Conservation (phyloP, 2,113 vertebrate species). For the Tupaia chinensis region DNA sequence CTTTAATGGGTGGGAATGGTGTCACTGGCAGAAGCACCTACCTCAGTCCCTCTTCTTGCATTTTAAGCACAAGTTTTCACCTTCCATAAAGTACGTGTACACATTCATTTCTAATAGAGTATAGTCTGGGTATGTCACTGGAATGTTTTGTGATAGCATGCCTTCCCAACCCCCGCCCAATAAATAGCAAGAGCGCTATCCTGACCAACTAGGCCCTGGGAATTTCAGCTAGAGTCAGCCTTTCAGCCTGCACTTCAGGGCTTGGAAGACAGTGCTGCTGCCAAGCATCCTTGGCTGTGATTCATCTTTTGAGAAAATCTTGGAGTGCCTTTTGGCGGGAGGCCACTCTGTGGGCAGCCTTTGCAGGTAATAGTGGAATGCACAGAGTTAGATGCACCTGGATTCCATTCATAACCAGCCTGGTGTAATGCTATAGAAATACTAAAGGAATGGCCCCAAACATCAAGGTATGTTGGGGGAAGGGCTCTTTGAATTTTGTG, state of each 20-base stretch:
- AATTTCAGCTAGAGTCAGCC: background rate
- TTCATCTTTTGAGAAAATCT: background rate
- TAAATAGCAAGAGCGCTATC: background rate
- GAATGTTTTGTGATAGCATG: background rate
- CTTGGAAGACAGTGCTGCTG: background rate
- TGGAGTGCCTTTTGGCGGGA: background rate
- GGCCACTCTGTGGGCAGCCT: background rate
- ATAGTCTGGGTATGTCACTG: background rate
- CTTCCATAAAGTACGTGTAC: background rate
- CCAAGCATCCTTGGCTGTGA: background rate
- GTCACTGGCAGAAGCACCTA: no score
- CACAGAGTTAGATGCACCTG: background rate
- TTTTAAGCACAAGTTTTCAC: background rate
- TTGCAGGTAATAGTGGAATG: background rate
- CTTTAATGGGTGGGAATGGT: background rate
- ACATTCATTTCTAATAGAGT: background rate
- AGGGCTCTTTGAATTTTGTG: background rate
- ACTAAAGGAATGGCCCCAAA: background rate
- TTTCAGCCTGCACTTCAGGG: background rate
- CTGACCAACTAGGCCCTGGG: background rate
- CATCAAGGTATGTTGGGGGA: background rate
- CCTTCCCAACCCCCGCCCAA: rapidly evolving
- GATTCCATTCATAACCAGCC: background rate
- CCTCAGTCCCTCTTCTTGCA: background rate
- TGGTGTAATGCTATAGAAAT: background rate